Conservation (phyloP, 2,797 vertebrate genomes). For the Rousettus madagascariensis region DNA sequence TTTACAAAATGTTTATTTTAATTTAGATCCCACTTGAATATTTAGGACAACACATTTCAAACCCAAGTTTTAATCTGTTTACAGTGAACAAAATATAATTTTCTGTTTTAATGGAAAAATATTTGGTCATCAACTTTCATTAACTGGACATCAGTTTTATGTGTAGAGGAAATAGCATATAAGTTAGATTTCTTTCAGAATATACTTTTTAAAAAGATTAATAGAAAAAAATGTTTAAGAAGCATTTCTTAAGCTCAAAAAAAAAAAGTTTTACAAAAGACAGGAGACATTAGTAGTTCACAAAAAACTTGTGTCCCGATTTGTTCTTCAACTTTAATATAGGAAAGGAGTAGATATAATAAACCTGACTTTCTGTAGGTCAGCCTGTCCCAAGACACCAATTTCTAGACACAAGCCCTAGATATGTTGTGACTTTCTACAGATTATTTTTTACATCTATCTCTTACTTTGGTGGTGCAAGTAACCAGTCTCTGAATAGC, state of each 20-base stretch:
- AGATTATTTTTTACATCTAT: neutral
- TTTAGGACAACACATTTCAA: neutral
- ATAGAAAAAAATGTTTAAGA: neutral
- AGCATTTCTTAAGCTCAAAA: neutral
- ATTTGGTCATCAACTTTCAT: neutral
- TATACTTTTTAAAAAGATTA: neutral
- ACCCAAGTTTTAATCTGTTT: slow-evolving; percentile 14
- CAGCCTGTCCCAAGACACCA: neutral
- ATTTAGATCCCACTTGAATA: neutral
- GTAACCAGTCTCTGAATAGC: neutral
- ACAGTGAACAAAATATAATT: neutral
- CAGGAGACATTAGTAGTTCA: neutral
- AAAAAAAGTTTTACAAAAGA: neutral
- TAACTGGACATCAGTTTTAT: neutral
- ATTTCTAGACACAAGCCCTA: neutral
- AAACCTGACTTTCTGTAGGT: neutral
- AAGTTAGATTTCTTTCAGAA: slow-evolving; percentile 40
- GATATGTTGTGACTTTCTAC: neutral
- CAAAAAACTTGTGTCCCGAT: neutral
- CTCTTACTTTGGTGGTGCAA: neutral
- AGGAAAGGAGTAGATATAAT: neutral
- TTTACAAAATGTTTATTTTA: neutral
- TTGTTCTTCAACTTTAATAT: slow-evolving; percentile 8
- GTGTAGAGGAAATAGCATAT: neutral
- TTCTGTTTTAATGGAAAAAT: neutral